A percentile compares a stretch with the other conserved stretches of the same genome.
phyloP scores from a whole-genome alignment of 2,888 invertebrate species.

The Anorthoa munda region DNA sequence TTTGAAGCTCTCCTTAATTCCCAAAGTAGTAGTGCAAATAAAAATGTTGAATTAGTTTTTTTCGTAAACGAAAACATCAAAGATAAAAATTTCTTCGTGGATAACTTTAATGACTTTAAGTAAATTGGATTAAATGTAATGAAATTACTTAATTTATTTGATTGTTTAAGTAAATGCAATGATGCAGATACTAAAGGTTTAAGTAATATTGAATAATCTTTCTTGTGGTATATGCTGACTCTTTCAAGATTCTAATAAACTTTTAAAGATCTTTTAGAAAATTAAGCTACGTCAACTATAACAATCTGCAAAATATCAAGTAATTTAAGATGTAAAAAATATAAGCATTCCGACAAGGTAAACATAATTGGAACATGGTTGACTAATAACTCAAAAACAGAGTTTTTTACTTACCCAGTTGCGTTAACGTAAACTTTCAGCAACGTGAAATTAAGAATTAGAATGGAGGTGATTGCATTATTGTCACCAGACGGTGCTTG shows the following conservation, averaged over 20 bases:
- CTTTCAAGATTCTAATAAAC: neutral
- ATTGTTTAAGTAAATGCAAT: constrained; percentile 11
- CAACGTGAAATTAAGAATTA: too few relatives aligned
- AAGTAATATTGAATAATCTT: neutral
- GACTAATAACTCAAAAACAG: too few relatives aligned
- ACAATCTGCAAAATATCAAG: too few relatives aligned
- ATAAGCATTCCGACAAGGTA: too few relatives aligned
- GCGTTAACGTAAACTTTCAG: too few relatives aligned
- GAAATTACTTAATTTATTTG: neutral
- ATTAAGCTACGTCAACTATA: too few relatives aligned
- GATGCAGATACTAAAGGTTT: neutral
- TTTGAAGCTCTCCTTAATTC: constrained; percentile 14
- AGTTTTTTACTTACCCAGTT: too few relatives aligned
- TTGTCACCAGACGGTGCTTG: too few relatives aligned
- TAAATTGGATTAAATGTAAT: constrained; percentile 20
- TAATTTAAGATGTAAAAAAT: too few relatives aligned
- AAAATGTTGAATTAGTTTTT: constrained; percentile 39
- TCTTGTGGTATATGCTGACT: neutral
- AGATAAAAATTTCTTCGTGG: constrained; percentile 7
- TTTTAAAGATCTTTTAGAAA: too few relatives aligned
- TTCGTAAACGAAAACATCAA: constrained; percentile 17
- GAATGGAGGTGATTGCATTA: too few relatives aligned
- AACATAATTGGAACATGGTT: too few relatives aligned
- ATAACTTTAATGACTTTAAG: constrained; percentile 15
- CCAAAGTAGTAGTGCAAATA: constrained; percentile 28